A percentile compares a stretch with the other conserved stretches of the same genome.
Evolutionary conservation across 2,888 invertebrate genomes (phyloP).

Genomic region (Leptopilina myrica): DNA sequence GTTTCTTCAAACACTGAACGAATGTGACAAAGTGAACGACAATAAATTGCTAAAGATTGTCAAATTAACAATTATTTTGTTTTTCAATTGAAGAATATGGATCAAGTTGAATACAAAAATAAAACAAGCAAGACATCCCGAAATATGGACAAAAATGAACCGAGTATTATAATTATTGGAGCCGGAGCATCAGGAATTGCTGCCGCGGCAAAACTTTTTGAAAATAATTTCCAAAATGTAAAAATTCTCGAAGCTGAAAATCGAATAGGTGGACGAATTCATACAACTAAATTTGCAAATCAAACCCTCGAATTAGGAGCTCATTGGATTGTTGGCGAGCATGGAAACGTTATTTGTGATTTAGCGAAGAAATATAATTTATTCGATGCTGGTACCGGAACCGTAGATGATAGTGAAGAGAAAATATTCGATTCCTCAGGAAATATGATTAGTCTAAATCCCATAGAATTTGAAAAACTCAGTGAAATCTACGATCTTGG

Average conservation of each 20-base stretch:
- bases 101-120: too few species aligned
- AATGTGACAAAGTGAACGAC: too few species aligned
- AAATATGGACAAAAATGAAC: slow-evolving; percentile 28
- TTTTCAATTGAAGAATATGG: too few species aligned
- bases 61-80: too few species aligned
- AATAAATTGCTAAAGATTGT: too few species aligned
- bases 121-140: too few species aligned
- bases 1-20: too few species aligned
- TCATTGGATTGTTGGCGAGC: slow-evolving; percentile 67
- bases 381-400: slow-evolving; percentile 42
- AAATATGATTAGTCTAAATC: too few species aligned
- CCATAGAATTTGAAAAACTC: too few species aligned
- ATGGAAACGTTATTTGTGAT: slow-evolving; percentile 61
- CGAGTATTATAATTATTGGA: slow-evolving; percentile 78
- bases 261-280: slow-evolving; percentile 77
- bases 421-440: too few species aligned
- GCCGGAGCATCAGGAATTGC: slow-evolving; percentile 79
- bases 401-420: too few species aligned
- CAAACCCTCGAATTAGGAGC: slow-evolving; percentile 64
- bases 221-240: slow-evolving; percentile 76
- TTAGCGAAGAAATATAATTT: slow-evolving; percentile 63
- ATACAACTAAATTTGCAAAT: slow-evolving; percentile 75
- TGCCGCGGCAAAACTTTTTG: slow-evolving; percentile 77
- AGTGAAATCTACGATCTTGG: too few species aligned
- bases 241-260: slow-evolving; percentile 77